Percentiles rank a stretch among this genome's conserved stretches.
phyloP scores from a whole-genome alignment of 2,113 vertebrate species.

The Siphamia tubifer region DNA sequence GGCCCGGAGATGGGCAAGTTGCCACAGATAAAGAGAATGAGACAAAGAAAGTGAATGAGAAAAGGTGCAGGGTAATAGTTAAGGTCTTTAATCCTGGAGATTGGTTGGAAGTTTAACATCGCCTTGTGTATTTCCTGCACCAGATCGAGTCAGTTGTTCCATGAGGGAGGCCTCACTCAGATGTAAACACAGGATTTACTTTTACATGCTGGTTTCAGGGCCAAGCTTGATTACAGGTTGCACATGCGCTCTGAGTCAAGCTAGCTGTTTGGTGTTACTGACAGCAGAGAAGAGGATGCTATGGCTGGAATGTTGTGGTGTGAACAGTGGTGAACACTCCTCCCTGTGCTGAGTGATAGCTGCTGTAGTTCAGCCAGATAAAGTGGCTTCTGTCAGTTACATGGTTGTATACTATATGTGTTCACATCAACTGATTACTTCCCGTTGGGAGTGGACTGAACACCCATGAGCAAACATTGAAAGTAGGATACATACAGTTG shows the following conservation, averaged over 20 bases:
- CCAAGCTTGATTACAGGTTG: conserved; percentile 70
- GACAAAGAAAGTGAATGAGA: conserved; percentile 41
- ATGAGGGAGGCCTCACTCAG: conserved; percentile 49
- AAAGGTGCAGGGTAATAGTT: conserved; percentile 41
- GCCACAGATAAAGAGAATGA: conserved; percentile 65
- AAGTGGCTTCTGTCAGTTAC: conserved; percentile 61
- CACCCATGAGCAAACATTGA: conserved; percentile 33
- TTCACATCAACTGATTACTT: conserved; percentile 49
- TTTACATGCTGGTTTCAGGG: conserved; percentile 42
- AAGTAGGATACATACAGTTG: conserved; percentile 23
- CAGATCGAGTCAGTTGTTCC: conserved; percentile 46
- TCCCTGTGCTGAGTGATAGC: conserved; percentile 60
- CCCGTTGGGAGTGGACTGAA: conserved; percentile 21
- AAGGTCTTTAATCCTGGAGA: conserved; percentile 60
- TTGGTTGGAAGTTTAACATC: conserved; percentile 56
- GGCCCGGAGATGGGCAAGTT: conserved; percentile 67
- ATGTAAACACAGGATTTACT: conserved; percentile 69
- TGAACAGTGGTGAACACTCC: conserved; percentile 66
- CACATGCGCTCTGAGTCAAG: conserved; percentile 57
- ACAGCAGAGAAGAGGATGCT: conserved; percentile 69
- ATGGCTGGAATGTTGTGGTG: conserved; percentile 76
- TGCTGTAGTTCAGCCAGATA: conserved; percentile 48
- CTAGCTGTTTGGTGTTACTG: conserved; percentile 70
- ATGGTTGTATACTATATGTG: conserved; percentile 42
- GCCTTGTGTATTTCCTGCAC: conserved; percentile 58